Evolutionary conservation across 2,797 vertebrate genomes (phyloP).

Genomic region (Bryconaethiops microstoma): DNA sequence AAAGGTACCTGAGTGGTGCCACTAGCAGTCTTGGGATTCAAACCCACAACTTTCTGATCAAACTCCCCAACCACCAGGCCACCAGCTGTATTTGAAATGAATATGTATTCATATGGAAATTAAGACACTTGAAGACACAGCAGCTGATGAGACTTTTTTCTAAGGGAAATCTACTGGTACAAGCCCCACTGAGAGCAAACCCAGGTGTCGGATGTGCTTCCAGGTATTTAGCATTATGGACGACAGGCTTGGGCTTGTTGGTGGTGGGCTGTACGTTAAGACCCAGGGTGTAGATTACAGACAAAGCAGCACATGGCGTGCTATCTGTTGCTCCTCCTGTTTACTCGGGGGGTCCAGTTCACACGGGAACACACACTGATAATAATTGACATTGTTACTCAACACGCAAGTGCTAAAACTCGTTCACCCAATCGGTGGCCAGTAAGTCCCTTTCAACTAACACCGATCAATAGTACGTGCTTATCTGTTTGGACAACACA

Average conservation of each 20-base stretch:
- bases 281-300: constrained; percentile 11
- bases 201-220: constrained; percentile 15
- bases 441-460: constrained; percentile 11
- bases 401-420: neutral
- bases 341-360: constrained; percentile 22
- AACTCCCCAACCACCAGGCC: no score
- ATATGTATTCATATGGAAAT: no score
- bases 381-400: neutral
- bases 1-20: no score
- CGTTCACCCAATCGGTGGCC: neutral
- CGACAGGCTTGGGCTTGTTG: constrained; percentile 19
- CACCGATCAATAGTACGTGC: constrained; percentile 27
- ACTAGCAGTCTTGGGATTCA: no score
- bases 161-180: no score
- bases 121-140: no score
- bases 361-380: constrained; percentile 1
- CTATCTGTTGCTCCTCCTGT: constrained; percentile 27
- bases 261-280: constrained; percentile 7
- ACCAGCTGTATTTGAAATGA: no score
- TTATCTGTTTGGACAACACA: constrained; percentile 23
- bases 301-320: neutral
- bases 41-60: no score
- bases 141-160: no score
- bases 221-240: constrained; percentile 13
- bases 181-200: neutral